Evolutionary conservation across 1,140 invertebrate species (phyloP).

Genomic region (Teleogryllus occipitalis): DNA sequence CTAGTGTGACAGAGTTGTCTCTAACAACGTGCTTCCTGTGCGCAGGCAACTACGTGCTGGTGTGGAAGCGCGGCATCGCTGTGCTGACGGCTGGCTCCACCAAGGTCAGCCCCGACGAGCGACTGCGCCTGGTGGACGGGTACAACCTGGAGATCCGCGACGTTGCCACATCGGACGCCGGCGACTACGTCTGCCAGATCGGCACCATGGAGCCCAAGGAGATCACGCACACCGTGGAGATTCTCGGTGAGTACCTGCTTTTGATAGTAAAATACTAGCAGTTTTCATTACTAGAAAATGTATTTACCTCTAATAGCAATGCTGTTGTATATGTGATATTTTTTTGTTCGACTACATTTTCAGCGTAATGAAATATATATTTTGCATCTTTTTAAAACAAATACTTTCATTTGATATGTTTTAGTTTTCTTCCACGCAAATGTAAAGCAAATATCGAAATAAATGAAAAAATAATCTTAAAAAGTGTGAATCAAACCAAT

Average conservation of each 20-base stretch:
- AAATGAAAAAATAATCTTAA: too few relatives aligned
- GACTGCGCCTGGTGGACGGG: conserved; percentile 43
- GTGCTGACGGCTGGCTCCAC: conserved; percentile 45
- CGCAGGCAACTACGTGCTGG: conserved; percentile 42
- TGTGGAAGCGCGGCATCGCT: conserved; percentile 46
- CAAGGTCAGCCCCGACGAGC: conserved; percentile 44
- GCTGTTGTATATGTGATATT: too few relatives aligned
- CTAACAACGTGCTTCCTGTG: background rate
- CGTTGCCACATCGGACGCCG: conserved; percentile 44
- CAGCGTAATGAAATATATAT: too few relatives aligned
- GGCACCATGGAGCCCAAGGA: conserved; percentile 44
- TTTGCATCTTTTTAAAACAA: too few relatives aligned
- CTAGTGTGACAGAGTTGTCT: too few relatives aligned
- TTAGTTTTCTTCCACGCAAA: too few relatives aligned
- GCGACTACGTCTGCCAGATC: conserved; percentile 46
- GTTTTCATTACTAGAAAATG: too few relatives aligned
- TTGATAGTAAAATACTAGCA: background rate
- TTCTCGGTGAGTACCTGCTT: conserved; percentile 39
- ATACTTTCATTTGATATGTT: too few relatives aligned
- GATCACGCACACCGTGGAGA: conserved; percentile 48
- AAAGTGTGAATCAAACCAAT: too few relatives aligned
- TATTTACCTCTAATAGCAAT: too few relatives aligned
- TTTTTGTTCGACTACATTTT: too few relatives aligned
- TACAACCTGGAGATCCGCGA: conserved; percentile 46
- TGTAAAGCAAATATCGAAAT: too few relatives aligned